Evolutionary conservation across 2,797 vertebrate species (phyloP).

Genomic region (Prionace glauca): DNA sequence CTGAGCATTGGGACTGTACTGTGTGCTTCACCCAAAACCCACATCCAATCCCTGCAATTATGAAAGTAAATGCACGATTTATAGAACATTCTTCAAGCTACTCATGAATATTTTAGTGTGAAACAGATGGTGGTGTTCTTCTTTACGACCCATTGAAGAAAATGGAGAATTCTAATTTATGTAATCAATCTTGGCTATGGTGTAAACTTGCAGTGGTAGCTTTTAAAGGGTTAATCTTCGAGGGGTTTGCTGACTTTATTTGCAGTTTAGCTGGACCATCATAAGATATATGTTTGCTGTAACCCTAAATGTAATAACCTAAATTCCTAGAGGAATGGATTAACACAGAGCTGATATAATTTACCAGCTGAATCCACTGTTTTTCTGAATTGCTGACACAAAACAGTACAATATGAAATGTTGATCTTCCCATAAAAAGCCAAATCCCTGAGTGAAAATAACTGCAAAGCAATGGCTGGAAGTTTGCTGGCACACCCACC

Average conservation of each 20-base stretch:
- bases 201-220: not conserved
- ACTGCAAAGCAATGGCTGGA: not conserved
- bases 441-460: not conserved
- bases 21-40: not conserved
- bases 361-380: not conserved
- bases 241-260: not conserved
- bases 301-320: not conserved
- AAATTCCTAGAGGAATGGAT: not conserved
- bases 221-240: not conserved
- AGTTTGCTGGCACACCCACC: too few relatives aligned
- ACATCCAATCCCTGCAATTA: not conserved
- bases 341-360: not conserved
- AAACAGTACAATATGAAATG: not conserved
- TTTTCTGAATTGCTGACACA: not conserved
- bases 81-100: not conserved
- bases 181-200: not conserved
- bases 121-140: conserved; percentile 17
- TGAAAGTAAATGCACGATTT: not conserved
- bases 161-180: not conserved
- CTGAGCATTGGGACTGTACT: not conserved
- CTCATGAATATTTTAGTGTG: conserved; percentile 13
- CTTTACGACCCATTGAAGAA: not conserved
- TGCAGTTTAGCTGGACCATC: not conserved
- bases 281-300: not conserved
- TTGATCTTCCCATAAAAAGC: not conserved